phyloP scores from a whole-genome alignment of 2,797 vertebrate species.

The Sarcoramphus papa region DNA sequence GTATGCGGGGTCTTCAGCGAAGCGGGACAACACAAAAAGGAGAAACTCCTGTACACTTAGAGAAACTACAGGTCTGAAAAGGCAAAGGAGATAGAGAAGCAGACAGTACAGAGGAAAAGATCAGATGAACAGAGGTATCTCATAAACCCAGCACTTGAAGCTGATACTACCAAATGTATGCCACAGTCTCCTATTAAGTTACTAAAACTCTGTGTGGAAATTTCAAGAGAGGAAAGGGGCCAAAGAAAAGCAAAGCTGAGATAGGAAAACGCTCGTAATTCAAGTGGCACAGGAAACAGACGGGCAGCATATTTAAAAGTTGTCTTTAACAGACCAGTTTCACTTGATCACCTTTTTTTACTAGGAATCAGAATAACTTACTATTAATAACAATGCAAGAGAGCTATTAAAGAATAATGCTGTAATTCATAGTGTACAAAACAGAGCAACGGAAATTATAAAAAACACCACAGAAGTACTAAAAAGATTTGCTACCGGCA shows the following conservation, averaged over 20 bases:
- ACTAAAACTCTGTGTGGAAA: neutral
- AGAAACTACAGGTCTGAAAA: neutral
- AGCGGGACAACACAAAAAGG: neutral
- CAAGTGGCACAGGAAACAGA: conserved; percentile 1
- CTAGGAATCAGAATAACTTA: neutral
- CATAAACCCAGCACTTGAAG: neutral
- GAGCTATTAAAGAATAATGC: neutral
- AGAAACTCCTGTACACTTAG: neutral
- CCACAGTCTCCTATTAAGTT: neutral
- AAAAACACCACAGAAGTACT: neutral
- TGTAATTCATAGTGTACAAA: neutral
- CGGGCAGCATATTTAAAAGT: neutral
- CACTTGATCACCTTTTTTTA: neutral
- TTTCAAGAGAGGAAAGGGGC: neutral
- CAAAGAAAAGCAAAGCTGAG: neutral
- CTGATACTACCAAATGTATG: neutral
- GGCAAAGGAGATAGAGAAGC: neutral
- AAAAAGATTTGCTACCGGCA: neutral
- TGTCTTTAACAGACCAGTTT: neutral
- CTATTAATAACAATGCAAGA: neutral
- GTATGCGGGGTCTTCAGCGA: neutral
- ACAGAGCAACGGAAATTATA: neutral
- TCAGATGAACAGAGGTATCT: neutral
- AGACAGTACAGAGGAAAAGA: neutral
- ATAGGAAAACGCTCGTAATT: neutral